Evolutionary conservation across 23 tunicate genomes (phyloP).

Genomic region (Trididemnum miniatum): DNA sequence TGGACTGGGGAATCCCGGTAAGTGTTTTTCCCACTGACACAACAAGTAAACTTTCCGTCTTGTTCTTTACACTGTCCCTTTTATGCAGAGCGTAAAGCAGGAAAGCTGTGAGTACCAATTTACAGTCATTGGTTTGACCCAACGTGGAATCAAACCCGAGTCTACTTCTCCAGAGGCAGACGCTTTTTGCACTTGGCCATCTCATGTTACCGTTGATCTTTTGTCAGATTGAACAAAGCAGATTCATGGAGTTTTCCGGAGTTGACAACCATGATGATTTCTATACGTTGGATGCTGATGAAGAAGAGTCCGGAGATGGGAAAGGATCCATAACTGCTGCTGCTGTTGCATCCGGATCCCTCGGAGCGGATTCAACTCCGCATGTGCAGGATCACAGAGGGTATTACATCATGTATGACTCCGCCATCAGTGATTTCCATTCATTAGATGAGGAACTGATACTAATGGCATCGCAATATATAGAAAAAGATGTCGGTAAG

Average conservation of each 20-base stretch:
- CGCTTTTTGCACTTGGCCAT: too few species aligned
- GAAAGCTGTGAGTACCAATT: too few species aligned
- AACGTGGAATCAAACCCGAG: too few species aligned
- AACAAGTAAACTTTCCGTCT: too few species aligned
- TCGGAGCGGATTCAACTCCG: conserved; percentile 45
- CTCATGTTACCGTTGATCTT: too few species aligned
- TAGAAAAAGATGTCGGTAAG: conserved; percentile 65
- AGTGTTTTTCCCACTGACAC: too few species aligned
- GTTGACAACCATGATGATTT: conserved; percentile 92
- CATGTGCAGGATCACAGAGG: conserved; percentile 90
- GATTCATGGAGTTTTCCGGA: conserved; percentile 82
- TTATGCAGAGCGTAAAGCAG: too few species aligned
- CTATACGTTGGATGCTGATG: conserved; percentile 54
- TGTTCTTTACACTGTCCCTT: too few species aligned
- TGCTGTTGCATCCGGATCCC: conserved; percentile 41
- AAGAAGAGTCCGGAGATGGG: conserved; percentile 40
- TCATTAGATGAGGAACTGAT: conserved; percentile 67
- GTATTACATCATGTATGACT: conserved; percentile 75
- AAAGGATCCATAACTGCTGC: conserved; percentile 63
- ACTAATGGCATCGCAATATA: conserved; percentile 82
- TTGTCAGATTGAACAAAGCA: conserved; percentile 65
- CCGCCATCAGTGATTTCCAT: conserved; percentile 66
- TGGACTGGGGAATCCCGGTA: too few species aligned
- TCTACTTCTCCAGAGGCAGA: too few species aligned
- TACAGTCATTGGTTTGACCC: too few species aligned